These are phyloP conservation scores for Lingula anatina DNA, from an alignment of 2,888 invertebrate genomes.

Conservation along the genomic window DNA sequence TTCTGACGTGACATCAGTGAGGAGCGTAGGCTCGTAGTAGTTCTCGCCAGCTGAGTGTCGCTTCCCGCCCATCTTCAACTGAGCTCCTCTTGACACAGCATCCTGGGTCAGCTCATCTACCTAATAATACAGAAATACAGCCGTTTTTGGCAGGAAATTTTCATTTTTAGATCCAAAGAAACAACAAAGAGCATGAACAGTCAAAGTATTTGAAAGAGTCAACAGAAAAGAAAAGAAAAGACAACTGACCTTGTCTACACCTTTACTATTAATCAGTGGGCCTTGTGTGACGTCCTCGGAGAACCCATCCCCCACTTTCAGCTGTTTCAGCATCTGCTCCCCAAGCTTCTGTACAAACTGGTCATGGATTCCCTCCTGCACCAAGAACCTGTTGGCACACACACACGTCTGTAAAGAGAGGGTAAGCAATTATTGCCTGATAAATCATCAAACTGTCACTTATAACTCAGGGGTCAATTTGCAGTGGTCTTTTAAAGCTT, in stretches of 20 bases:
- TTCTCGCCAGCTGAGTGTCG: constrained; percentile 60
- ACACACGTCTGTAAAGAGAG: constrained; percentile 73
- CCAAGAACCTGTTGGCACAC: constrained; percentile 71
- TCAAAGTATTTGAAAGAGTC: neutral
- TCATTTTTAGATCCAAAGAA: too few species aligned
- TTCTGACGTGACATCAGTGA: constrained; percentile 71
- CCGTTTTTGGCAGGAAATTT: too few species aligned
- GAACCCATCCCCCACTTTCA: constrained; percentile 77
- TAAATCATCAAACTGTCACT: too few species aligned
- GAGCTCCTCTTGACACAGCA: constrained; percentile 80
- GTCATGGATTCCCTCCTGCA: constrained; percentile 64
- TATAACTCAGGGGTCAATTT: too few species aligned
- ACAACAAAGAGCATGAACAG: too few species aligned
- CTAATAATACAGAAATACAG: constrained; percentile 42
- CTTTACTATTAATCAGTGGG: constrained; percentile 83
- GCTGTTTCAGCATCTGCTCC: constrained; percentile 61
- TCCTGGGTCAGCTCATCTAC: constrained; percentile 75
- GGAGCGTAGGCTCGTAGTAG: constrained; percentile 82
- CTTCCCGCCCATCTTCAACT: constrained; percentile 70
- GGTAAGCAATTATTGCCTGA: too few species aligned
- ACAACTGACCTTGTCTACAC: constrained; percentile 68
- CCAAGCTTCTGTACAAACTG: constrained; percentile 71
- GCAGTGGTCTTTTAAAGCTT: too few species aligned
- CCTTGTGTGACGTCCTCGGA: constrained; percentile 73
- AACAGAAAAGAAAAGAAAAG: neutral